phyloP scores from a whole-genome alignment of 2,113 vertebrate species.

The Boulengeromyrus knoepffleri region DNA sequence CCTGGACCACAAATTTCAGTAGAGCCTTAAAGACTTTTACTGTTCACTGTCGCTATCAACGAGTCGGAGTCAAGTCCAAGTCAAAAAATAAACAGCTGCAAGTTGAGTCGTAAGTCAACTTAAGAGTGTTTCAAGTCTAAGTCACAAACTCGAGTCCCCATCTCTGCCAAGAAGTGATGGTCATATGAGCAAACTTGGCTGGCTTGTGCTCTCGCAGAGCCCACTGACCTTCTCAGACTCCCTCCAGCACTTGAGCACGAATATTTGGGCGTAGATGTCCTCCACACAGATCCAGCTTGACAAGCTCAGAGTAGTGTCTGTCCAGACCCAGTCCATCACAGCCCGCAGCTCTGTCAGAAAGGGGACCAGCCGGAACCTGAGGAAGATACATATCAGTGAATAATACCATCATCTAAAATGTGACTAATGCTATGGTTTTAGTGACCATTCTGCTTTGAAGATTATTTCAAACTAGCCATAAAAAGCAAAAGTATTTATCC shows the following conservation, averaged over 20 bases:
- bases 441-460: not conserved
- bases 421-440: not conserved
- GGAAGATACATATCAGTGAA: not conserved
- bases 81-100: too few relatives aligned
- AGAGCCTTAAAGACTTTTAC: too few relatives aligned
- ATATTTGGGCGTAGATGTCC: constrained; percentile 98
- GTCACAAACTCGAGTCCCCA: too few relatives aligned
- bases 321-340: constrained; percentile 99
- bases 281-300: constrained; percentile 99
- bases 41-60: too few relatives aligned
- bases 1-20: too few relatives aligned
- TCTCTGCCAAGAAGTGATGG: not conserved
- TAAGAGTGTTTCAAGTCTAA: too few relatives aligned
- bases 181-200: not conserved
- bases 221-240: constrained; percentile 89
- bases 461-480: not conserved
- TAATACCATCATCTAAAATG: not conserved
- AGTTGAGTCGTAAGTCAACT: too few relatives aligned
- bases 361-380: constrained; percentile 89
- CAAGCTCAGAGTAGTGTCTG: constrained; percentile 91
- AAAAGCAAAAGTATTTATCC: not conserved
- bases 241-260: constrained; percentile 95
- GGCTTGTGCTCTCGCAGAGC: not conserved
- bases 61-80: too few relatives aligned
- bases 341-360: constrained; percentile 93